Base-by-base conservation (phyloP, 2,888 invertebrate genomes). In the Pinctada fucata region DNA sequence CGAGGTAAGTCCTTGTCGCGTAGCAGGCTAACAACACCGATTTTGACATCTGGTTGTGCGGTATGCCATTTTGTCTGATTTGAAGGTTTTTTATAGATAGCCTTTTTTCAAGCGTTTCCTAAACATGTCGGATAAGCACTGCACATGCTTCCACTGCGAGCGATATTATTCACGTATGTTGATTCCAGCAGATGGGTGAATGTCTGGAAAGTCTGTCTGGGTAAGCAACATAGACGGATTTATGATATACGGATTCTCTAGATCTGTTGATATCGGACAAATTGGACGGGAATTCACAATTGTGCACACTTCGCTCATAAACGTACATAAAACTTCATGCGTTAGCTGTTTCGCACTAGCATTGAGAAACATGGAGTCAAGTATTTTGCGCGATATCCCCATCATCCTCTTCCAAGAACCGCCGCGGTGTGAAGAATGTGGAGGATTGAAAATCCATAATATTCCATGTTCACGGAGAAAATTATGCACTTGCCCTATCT, bases 201-300 rank as follows among this genome's bases (percentile, higher is more conserved):
- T 66, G 13, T 65, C 69, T 58, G 51, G 31, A 5, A 63, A 64
- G n/a, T 13, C 31, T 65, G 79, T 81, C 48, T 76, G 75, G 6
- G 79, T 82, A 2, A 84, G 78, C 8, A 83, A 52, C 16, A 72
- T 76, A n/a, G 75, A 5, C 0, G 82, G 82, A 31, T 70, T 75
- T 10, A 83, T 45, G 13, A 82, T 65, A 4, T 63, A 49, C 10
- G 83, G 81, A 64, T 66, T n/a, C 63, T 82, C 81, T 2, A 80
- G 71, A 73, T 84, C 82, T 45, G 65, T 58, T 10, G 84, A 83
- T 3, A 79, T 52, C 8, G 79, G 66, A 3, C 67, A 80, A n/a
- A 84, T 66, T 13, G 80, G 84, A 10, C 83, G 72, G 1, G 79
- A 75, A 58, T 84, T 84, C 0, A 84, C 72, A 2, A 84, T 81